A percentile compares a stretch with the other conserved stretches of the same genome.
Conservation (phyloP, 2,797 vertebrate species). For the Phrynocephalus forsythii region DNA sequence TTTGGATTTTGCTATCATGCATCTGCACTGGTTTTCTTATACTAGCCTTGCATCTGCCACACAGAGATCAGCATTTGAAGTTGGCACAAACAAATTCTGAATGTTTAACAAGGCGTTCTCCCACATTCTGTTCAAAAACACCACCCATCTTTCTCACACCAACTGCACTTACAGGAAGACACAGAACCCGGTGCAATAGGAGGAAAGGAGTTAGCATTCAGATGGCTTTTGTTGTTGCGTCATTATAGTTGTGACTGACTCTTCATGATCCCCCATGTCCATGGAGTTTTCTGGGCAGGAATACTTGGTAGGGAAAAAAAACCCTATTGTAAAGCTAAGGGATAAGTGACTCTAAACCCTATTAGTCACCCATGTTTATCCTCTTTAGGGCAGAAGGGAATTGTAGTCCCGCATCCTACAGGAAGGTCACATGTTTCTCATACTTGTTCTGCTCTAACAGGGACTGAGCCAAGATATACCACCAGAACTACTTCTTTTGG, state of each 20-base stretch:
- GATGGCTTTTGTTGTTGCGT: neutral
- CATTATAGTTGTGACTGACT: too few relatives aligned
- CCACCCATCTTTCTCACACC: neutral
- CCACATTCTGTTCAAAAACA: neutral
- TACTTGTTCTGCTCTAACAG: slow-evolving; percentile 18
- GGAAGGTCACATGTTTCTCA: neutral
- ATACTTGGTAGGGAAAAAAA: too few relatives aligned
- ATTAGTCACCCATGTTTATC: neutral
- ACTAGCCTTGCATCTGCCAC: neutral
- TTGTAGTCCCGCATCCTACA: neutral
- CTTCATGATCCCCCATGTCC: too few relatives aligned
- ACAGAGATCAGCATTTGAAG: slow-evolving; percentile 29
- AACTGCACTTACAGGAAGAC: neutral
- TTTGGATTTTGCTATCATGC: neutral
- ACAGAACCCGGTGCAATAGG: neutral
- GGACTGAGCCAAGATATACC: slow-evolving; percentile 38
- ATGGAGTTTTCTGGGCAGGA: too few relatives aligned
- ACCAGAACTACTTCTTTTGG: slow-evolving; percentile 4
- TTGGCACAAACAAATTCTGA: slow-evolving; percentile 20
- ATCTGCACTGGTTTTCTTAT: neutral
- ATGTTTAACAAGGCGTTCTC: too few relatives aligned
- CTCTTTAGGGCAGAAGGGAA: neutral
- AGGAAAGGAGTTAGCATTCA: slow-evolving; percentile 34
- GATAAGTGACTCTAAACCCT: neutral
- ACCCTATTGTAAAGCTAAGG: neutral